These are phyloP conservation scores for Auanema sp. DNA, from an alignment of 2,888 invertebrate species.

Conservation along the genomic window DNA sequence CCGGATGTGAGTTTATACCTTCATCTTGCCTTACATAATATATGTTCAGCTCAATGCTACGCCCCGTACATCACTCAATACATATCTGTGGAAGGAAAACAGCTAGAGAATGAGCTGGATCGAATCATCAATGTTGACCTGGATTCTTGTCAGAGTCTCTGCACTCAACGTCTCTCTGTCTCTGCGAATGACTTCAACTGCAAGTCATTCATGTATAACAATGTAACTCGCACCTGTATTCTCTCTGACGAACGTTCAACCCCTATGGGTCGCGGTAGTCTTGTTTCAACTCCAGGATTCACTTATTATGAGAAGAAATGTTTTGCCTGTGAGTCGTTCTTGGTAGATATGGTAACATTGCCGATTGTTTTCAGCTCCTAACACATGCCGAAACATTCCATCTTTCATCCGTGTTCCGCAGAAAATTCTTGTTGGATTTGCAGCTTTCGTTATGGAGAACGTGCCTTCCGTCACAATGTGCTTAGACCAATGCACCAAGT, in stretches of 20 bases:
- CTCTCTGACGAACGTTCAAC: constrained; percentile 60
- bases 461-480: constrained; percentile 63
- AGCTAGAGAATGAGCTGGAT: constrained; percentile 55
- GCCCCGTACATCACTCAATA: constrained; percentile 63
- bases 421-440: constrained; percentile 63
- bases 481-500: constrained; percentile 62
- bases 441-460: constrained; percentile 63
- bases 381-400: constrained; percentile 59
- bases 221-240: constrained; percentile 51
- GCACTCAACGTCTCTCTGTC: constrained; percentile 54
- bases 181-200: constrained; percentile 61
- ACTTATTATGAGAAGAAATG: constrained; percentile 64
- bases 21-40: background rate
- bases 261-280: constrained; percentile 57
- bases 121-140: constrained; percentile 52
- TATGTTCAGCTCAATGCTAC: constrained; percentile 60
- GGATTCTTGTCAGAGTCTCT: constrained; percentile 56
- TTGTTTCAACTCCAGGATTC: constrained; percentile 48
- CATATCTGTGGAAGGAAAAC: constrained; percentile 56
- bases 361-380: constrained; percentile 46
- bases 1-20: constrained; percentile 51
- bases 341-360: background rate
- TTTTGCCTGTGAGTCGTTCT: constrained; percentile 52
- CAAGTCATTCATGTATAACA: constrained; percentile 64
- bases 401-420: constrained; percentile 62